Evolutionary conservation across 2,113 vertebrate species (phyloP).

Genomic region (Neodon shergylaensis): DNA sequence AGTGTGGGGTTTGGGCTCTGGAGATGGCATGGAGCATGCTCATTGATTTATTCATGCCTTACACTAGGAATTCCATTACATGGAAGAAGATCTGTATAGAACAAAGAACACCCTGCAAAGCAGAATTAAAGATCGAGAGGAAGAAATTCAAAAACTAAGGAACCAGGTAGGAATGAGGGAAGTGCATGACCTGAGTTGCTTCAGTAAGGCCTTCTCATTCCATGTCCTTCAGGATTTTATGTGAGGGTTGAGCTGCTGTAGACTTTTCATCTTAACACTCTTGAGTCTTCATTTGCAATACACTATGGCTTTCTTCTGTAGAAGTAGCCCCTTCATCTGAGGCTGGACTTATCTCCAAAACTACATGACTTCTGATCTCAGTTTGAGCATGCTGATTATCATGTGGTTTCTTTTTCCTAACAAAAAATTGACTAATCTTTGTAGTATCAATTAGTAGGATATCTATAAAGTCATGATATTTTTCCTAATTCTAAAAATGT

Average conservation of each 20-base stretch:
- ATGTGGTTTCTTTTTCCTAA: conserved; percentile 10
- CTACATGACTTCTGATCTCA: not conserved
- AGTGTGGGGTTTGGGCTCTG: not conserved
- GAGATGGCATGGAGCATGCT: not conserved
- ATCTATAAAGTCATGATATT: not conserved
- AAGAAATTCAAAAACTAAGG: conserved; percentile 98
- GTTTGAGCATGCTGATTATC: not conserved
- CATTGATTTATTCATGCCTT: conserved; percentile 19
- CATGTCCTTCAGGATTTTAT: not conserved
- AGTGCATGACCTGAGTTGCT: not conserved
- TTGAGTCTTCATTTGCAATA: not conserved
- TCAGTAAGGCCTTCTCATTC: not conserved
- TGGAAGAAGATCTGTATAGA: conserved; percentile 94
- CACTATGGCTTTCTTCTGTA: not conserved
- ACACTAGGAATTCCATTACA: conserved; percentile 92
- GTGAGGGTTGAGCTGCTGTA: not conserved
- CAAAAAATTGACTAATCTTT: not conserved
- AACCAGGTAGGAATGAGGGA: conserved; percentile 90
- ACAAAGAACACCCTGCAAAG: conserved; percentile 93
- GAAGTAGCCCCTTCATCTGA: not conserved
- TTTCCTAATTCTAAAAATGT: conserved; percentile 11
- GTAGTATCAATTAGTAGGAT: not conserved
- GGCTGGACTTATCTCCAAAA: not conserved
- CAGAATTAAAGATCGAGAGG: conserved; percentile 96
- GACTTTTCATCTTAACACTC: not conserved